A percentile compares a stretch with the other conserved stretches of the same genome.
Conservation (phyloP, 1,140 invertebrate genomes). For the Arctopsyche grandis region DNA sequence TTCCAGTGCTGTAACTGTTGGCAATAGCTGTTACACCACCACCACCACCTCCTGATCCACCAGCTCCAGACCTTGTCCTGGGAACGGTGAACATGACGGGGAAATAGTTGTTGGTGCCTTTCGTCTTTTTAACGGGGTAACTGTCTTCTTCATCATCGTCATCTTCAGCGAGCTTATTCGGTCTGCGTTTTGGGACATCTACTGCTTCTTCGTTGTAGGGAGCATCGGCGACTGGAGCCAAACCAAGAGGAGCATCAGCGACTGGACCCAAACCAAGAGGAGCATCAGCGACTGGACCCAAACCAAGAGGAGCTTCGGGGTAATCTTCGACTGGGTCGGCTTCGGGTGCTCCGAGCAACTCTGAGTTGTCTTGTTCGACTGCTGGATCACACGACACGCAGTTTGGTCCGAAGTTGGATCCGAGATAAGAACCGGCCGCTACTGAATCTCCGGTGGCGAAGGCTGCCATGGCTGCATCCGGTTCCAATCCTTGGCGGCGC, state of each 20-base stretch:
- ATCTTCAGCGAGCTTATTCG: conserved; percentile 61
- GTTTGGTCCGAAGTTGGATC: conserved; percentile 27
- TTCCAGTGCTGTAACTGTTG: conserved; percentile 75
- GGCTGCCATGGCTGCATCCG: conserved; percentile 52
- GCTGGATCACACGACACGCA: conserved; percentile 43
- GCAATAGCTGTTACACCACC: conserved; percentile 71
- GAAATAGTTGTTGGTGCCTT: conserved; percentile 67
- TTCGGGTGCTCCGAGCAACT: conserved; percentile 32
- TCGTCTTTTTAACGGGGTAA: conserved; percentile 52
- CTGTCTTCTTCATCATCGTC: conserved; percentile 63
- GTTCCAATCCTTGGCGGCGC: conserved; percentile 45
- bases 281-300: conserved; percentile 55
- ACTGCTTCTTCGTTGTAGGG: not conserved
- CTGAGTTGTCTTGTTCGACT: conserved; percentile 36
- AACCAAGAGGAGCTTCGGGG: conserved; percentile 52
- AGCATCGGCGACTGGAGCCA: not conserved
- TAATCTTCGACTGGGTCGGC: conserved; percentile 36
- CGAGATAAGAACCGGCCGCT: conserved; percentile 52
- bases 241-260: too few relatives aligned
- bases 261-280: conserved; percentile 53
- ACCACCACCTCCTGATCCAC: conserved; percentile 61
- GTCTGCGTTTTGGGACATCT: conserved; percentile 56
- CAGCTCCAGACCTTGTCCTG: conserved; percentile 57
- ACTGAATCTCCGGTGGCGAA: conserved; percentile 53
- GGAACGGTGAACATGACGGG: conserved; percentile 70